A percentile compares a stretch with the other conserved stretches of the same genome.
Evolutionary conservation across 2,888 invertebrate species (phyloP).

Genomic region (Galerucella nymphaeae): DNA sequence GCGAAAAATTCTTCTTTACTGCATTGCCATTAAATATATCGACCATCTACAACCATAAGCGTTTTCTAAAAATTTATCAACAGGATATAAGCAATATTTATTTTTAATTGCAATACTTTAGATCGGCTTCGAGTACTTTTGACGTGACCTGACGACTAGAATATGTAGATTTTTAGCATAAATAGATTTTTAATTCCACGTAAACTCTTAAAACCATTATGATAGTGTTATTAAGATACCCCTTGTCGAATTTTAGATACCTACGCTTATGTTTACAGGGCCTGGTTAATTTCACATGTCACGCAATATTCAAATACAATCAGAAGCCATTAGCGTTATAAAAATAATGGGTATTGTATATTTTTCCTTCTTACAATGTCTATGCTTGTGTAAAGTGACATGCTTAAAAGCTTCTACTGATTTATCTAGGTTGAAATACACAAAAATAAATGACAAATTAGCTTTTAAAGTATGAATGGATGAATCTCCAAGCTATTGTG

Average conservation of each 20-base stretch:
- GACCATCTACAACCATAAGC: not conserved
- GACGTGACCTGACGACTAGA: too few relatives aligned
- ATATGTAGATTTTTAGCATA: too few relatives aligned
- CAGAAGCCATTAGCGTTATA: slow-evolving; percentile 52
- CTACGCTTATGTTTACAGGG: not conserved
- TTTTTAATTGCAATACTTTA: not conserved
- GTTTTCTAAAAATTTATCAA: not conserved
- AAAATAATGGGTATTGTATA: slow-evolving; percentile 55
- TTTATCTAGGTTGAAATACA: not conserved
- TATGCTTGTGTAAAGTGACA: slow-evolving; percentile 15
- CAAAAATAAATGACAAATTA: not conserved
- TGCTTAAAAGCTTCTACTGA: slow-evolving; percentile 26
- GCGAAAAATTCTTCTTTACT: not conserved
- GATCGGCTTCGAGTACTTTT: too few relatives aligned
- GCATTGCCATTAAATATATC: not conserved
- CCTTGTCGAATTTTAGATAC: not conserved
- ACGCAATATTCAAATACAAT: slow-evolving; percentile 52
- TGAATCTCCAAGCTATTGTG: too few relatives aligned
- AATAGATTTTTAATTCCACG: too few relatives aligned
- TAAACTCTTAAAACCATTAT: too few relatives aligned
- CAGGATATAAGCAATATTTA: not conserved
- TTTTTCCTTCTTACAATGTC: slow-evolving; percentile 46
- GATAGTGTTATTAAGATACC: not conserved
- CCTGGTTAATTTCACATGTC: slow-evolving; percentile 44
- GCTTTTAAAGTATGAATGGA: too few relatives aligned